These are phyloP conservation scores for Cyrtodaria siliqua DNA, from an alignment of 2,888 invertebrate genomes.

Conservation along the genomic window DNA sequence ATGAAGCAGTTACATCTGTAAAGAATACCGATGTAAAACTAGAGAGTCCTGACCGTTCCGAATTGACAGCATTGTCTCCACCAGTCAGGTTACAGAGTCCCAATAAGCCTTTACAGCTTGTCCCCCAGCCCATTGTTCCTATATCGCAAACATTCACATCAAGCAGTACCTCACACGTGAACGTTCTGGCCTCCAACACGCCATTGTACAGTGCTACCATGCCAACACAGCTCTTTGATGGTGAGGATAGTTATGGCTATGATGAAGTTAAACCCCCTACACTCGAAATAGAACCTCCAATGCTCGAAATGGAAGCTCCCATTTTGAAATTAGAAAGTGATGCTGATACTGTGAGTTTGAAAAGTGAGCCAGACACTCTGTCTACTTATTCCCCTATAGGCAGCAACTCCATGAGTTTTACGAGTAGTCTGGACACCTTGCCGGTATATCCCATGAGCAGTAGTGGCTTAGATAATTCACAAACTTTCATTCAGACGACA, in stretches of 20 bases:
- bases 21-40: no score
- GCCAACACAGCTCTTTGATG: constrained; percentile 51
- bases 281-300: constrained; percentile 59
- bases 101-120: constrained; percentile 65
- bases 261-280: constrained; percentile 55
- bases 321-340: constrained; percentile 58
- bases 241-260: constrained; percentile 43
- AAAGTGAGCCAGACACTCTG: constrained; percentile 59
- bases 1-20: no score
- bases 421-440: constrained; percentile 23
- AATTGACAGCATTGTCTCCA: constrained; percentile 14
- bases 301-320: constrained; percentile 61
- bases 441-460: constrained; percentile 44
- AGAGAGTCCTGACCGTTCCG: no score
- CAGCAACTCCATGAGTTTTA: constrained; percentile 22
- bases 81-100: constrained; percentile 38
- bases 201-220: constrained; percentile 46
- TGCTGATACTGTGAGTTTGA: constrained; percentile 34
- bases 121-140: constrained; percentile 75
- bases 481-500: constrained; percentile 66
- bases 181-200: background rate
- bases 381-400: constrained; percentile 48
- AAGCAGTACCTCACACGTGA: constrained; percentile 8
- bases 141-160: constrained; percentile 66
- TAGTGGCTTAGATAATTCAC: constrained; percentile 41